Conservation (phyloP, 2,888 invertebrate genomes). For the Mythimna loreyi region DNA sequence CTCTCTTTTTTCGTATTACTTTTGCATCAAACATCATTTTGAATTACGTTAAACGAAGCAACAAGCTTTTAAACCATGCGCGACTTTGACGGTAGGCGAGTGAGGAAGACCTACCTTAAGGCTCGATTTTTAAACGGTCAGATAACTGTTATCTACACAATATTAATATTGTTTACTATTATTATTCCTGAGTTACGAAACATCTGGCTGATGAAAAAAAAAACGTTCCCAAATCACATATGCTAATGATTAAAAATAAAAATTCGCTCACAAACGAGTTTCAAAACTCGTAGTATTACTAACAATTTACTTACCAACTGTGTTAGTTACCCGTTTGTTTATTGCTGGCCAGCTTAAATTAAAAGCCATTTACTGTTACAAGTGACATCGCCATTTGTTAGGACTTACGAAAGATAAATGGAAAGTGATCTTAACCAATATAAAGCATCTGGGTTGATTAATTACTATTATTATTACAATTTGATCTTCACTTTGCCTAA, state of each 20-base stretch:
- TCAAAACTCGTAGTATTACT: background rate
- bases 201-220: too few species aligned
- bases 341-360: background rate
- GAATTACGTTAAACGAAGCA: too few species aligned
- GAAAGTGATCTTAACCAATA: constrained; percentile 5
- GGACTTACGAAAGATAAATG: constrained; percentile 1
- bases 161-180: too few species aligned
- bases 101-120: too few species aligned
- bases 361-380: background rate
- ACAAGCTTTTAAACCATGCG: too few species aligned
- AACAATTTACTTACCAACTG: background rate
- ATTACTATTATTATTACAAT: background rate
- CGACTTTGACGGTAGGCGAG: too few species aligned
- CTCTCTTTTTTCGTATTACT: too few species aligned
- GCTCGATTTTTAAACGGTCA: too few species aligned
- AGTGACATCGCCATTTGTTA: background rate
- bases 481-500: background rate
- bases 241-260: background rate
- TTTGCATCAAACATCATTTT: too few species aligned
- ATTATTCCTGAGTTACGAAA: too few species aligned
- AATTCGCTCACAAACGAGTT: background rate
- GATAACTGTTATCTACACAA: too few species aligned
- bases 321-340: background rate
- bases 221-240: background rate
- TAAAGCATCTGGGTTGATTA: background rate